A percentile compares a stretch with the other conserved stretches of the same genome.
These are phyloP conservation scores for Erynnis tages DNA, from an alignment of 2,888 invertebrate species.

Conservation along the genomic window DNA sequence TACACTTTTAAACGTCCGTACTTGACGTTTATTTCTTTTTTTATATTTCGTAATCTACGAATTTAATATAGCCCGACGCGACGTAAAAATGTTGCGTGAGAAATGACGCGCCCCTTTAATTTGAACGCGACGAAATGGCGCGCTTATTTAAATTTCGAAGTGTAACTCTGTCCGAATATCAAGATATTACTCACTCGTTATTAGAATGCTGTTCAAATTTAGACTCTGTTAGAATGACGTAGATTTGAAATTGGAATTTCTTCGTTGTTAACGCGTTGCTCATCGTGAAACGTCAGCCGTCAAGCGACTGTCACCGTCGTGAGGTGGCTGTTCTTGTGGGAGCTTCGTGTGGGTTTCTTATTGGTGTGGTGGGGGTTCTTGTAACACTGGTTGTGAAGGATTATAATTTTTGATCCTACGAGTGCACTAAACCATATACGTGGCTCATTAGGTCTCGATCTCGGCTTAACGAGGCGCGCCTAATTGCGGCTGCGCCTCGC, in stretches of 20 bases:
- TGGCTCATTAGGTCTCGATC: conserved; percentile 77
- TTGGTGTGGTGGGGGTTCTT: conserved; percentile 35
- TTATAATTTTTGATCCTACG: conserved; percentile 71
- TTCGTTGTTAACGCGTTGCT: conserved; percentile 45
- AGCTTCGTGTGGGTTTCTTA: conserved; percentile 27
- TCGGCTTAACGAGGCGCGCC: conserved; percentile 68
- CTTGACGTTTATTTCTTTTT: conserved; percentile 67
- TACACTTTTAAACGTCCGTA: conserved; percentile 51
- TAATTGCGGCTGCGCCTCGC: conserved; percentile 57
- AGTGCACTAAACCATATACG: conserved; percentile 72
- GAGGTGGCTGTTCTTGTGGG: conserved; percentile 24
- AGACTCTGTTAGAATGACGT: conserved; percentile 36
- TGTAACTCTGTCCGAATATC: conserved; percentile 35
- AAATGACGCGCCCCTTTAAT: conserved; percentile 54
- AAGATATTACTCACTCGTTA: conserved; percentile 30
- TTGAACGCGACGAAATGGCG: conserved; percentile 51
- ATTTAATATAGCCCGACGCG: conserved; percentile 64
- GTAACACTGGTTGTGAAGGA: conserved; percentile 45
- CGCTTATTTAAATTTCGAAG: conserved; percentile 59
- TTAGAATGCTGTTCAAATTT: conserved; percentile 30
- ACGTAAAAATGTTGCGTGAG: conserved; percentile 59
- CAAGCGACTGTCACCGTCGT: conserved; percentile 56
- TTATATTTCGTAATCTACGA: conserved; percentile 69
- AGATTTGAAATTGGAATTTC: conserved; percentile 39
- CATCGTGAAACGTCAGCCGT: conserved; percentile 50